These are phyloP conservation scores for Tamias sibiricus DNA, from an alignment of 2,113 vertebrate genomes.

Conservation along the genomic window DNA sequence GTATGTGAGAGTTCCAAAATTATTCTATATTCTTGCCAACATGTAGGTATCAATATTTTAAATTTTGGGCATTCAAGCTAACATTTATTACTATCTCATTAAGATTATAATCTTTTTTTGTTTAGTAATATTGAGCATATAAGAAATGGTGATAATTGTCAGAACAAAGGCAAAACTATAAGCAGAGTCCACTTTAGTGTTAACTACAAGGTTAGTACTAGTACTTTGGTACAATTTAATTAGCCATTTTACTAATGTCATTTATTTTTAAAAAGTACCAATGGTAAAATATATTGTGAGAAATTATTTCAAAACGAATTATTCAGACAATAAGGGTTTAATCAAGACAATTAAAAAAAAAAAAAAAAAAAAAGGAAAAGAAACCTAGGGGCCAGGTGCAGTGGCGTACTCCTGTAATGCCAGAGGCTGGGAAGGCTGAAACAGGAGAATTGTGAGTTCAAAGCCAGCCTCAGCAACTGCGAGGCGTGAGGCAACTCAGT, in stretches of 20 bases:
- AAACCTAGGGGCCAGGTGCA: too few relatives aligned
- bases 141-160: neutral
- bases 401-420: too few relatives aligned
- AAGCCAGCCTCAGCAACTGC: too few relatives aligned
- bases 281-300: neutral
- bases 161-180: neutral
- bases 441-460: too few relatives aligned
- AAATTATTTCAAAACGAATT: neutral
- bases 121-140: neutral
- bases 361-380: too few relatives aligned
- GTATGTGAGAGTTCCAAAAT: too few relatives aligned
- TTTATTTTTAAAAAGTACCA: neutral
- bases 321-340: neutral
- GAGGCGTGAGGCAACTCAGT: too few relatives aligned
- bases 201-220: neutral
- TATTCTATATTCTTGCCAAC: too few relatives aligned
- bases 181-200: neutral
- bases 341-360: neutral
- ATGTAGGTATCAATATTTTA: too few relatives aligned
- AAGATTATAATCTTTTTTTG: neutral
- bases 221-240: neutral
- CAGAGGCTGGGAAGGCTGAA: too few relatives aligned
- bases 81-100: too few relatives aligned
- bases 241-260: neutral
- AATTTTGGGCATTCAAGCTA: too few relatives aligned